Percentiles rank a stretch among this genome's conserved stretches.
These are phyloP conservation scores for Elachura formosa DNA, from an alignment of 2,113 vertebrate genomes.

Conservation along the genomic window DNA sequence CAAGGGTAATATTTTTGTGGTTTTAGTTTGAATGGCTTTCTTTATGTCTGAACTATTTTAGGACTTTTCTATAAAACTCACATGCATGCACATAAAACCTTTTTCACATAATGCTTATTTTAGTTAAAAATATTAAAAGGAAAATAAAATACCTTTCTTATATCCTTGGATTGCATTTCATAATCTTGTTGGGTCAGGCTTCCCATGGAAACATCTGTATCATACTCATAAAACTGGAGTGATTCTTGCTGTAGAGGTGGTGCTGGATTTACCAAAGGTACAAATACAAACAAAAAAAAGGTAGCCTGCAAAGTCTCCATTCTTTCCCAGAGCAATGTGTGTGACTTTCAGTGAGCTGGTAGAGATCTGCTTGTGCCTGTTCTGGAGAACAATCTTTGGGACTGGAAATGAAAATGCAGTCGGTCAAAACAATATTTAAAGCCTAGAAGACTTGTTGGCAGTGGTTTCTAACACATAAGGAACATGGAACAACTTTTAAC, in stretches of 20 bases:
- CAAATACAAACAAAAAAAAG: constrained; percentile 73
- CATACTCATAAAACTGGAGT: constrained; percentile 46
- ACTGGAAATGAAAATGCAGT: constrained; percentile 80
- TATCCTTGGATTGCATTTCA: constrained; percentile 65
- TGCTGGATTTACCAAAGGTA: constrained; percentile 76
- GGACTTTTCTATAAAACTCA: neutral
- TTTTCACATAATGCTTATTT: neutral
- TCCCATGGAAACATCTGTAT: constrained; percentile 52
- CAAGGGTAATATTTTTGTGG: neutral
- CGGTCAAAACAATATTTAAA: constrained; percentile 94
- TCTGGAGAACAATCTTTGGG: constrained; percentile 68
- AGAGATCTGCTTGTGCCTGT: constrained; percentile 44
- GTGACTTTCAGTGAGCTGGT: constrained; percentile 57
- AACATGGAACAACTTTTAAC: constrained; percentile 87
- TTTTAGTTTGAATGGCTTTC: constrained; percentile 13
- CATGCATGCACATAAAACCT: constrained; percentile 1
- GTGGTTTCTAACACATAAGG: constrained; percentile 77
- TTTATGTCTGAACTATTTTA: neutral
- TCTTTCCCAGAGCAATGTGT: constrained; percentile 45
- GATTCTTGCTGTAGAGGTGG: constrained; percentile 64
- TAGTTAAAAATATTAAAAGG: constrained; percentile 11
- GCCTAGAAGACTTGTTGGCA: constrained; percentile 86
- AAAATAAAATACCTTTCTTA: constrained; percentile 71
- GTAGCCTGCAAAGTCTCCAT: constrained; percentile 76
- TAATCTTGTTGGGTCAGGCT: constrained; percentile 60